Conservation (phyloP, 92 coral and sea anemone species). For the Siderastrea siderea region DNA sequence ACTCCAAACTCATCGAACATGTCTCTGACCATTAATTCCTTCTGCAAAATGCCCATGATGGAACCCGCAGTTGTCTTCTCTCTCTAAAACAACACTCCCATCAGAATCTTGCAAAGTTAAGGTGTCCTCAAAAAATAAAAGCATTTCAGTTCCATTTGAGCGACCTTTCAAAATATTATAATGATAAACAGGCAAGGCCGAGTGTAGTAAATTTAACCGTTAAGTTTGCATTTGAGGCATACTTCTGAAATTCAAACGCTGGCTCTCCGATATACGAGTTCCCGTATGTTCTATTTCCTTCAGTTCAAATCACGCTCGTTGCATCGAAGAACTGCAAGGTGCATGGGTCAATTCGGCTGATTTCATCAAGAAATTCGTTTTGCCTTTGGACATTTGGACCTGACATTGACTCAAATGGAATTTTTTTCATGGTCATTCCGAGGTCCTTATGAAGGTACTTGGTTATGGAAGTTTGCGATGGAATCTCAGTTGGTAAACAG, state of each 20-base stretch:
- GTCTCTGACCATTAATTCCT: slow-evolving; percentile 38
- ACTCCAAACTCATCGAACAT: slow-evolving; percentile 34
- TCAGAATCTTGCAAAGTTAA: slow-evolving; percentile 33
- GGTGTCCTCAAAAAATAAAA: slow-evolving; percentile 60
- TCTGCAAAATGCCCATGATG: slow-evolving; percentile 51
- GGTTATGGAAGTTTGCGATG: slow-evolving; percentile 19
- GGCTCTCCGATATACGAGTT: slow-evolving; percentile 39
- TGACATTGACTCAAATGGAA: slow-evolving; percentile 32
- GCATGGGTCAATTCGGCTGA: slow-evolving; percentile 29
- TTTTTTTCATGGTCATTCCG: slow-evolving; percentile 43
- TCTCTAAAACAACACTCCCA: slow-evolving; percentile 57
- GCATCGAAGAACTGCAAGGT: slow-evolving; percentile 58
- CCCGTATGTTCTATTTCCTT: slow-evolving; percentile 53
- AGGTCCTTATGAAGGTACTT: slow-evolving; percentile 21
- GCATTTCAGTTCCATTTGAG: slow-evolving; percentile 42
- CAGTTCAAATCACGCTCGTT: slow-evolving; percentile 37
- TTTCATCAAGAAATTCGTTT: slow-evolving; percentile 38
- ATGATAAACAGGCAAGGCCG: slow-evolving; percentile 43
- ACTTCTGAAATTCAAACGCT: slow-evolving; percentile 54
- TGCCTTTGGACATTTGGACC: slow-evolving; percentile 41
- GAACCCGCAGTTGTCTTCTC: slow-evolving; percentile 68
- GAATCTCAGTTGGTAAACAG: slow-evolving; percentile 25
- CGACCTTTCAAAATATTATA: slow-evolving; percentile 30
- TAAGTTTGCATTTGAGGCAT: slow-evolving; percentile 58
- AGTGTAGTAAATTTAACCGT: slow-evolving; percentile 46